Evolutionary conservation across 2,113 vertebrate genomes (phyloP).

Genomic region (Gavialis gangeticus): DNA sequence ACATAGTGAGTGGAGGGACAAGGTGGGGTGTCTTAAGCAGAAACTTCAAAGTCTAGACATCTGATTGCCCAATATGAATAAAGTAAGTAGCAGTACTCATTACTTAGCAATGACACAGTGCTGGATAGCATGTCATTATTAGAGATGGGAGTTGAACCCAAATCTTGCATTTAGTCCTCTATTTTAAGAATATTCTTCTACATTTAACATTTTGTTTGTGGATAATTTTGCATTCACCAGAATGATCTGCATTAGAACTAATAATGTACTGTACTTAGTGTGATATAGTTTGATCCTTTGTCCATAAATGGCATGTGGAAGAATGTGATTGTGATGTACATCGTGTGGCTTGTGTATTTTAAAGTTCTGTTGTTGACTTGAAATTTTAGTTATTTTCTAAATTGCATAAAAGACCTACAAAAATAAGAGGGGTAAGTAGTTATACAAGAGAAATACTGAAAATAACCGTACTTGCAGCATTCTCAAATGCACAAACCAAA

Average conservation of each 20-base stretch:
- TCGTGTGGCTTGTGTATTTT: neutral
- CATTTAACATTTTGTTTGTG: neutral
- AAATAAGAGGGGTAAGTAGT: neutral
- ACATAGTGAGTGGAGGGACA: neutral
- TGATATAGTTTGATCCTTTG: neutral
- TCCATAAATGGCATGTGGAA: neutral
- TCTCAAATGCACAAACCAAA: neutral
- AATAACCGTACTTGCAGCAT: neutral
- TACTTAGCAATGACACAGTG: neutral
- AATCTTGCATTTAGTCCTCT: neutral
- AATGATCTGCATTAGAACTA: neutral
- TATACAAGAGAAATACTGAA: neutral
- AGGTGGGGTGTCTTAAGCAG: neutral
- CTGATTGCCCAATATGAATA: neutral
- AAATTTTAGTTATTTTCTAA: neutral
- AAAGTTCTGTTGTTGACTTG: neutral
- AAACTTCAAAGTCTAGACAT: neutral
- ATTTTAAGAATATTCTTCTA: neutral
- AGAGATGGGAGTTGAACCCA: neutral
- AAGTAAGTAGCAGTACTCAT: neutral
- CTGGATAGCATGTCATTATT: rapidly evolving
- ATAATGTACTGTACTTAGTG: neutral
- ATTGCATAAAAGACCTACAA: neutral
- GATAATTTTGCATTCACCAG: neutral
- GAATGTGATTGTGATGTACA: neutral